A percentile compares a stretch with the other conserved stretches of the same genome.
Evolutionary conservation across 2,113 vertebrate species (phyloP).

Genomic region (Semnornis frantzii): DNA sequence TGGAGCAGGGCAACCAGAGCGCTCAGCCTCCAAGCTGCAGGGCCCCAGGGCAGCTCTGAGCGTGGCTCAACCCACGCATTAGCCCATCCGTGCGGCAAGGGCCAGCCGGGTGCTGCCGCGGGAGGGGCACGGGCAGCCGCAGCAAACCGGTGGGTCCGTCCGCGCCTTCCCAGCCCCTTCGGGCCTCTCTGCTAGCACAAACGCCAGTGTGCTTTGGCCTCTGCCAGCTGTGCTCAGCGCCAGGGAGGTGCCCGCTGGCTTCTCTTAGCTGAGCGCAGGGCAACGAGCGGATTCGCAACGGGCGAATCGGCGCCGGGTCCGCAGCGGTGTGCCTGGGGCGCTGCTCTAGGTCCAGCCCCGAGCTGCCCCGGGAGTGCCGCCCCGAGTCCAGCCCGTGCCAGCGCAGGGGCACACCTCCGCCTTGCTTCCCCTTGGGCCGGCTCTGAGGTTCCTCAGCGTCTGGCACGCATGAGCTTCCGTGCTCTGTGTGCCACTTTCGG

Average conservation of each 20-base stretch:
- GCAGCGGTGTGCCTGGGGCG: too few species aligned
- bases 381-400: not conserved
- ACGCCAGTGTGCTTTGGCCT: not conserved
- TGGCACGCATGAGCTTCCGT: fast-evolving
- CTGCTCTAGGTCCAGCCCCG: too few species aligned
- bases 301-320: too few species aligned
- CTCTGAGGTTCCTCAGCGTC: not conserved
- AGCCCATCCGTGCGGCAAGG: not conserved
- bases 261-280: too few species aligned
- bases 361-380: not conserved
- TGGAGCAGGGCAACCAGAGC: not conserved
- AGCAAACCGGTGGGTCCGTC: not conserved
- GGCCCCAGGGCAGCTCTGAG: fast-evolving
- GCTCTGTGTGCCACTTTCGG: not conserved
- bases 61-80: not conserved
- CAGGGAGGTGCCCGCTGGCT: not conserved
- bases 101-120: not conserved
- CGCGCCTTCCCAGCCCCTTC: not conserved
- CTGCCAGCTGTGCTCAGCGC: not conserved
- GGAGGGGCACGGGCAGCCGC: not conserved
- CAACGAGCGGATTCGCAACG: too few species aligned
- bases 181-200: not conserved
- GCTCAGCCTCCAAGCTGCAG: not conserved
- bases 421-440: not conserved
- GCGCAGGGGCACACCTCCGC: not conserved